Percentiles rank a stretch among this genome's conserved stretches.
Evolutionary conservation across 2,113 vertebrate genomes (phyloP).

Genomic region (Salvator merianae): DNA sequence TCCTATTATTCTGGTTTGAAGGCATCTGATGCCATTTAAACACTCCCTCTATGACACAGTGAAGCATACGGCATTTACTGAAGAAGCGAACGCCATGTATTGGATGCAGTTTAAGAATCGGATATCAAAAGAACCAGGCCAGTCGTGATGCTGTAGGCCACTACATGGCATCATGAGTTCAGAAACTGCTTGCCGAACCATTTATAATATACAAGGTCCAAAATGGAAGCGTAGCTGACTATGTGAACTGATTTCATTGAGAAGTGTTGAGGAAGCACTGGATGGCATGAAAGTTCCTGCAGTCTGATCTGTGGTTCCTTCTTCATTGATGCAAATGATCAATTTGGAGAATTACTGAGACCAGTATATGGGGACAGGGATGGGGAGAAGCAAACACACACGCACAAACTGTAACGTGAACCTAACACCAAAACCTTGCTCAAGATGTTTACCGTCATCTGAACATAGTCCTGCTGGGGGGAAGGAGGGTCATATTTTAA

Average conservation of each 20-base stretch:
- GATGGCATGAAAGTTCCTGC: neutral
- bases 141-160: too few relatives aligned
- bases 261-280: neutral
- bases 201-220: neutral
- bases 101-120: too few relatives aligned
- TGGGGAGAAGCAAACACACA: neutral
- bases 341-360: neutral
- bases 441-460: neutral
- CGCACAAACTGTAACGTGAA: neutral
- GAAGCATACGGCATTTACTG: too few relatives aligned
- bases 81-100: too few relatives aligned
- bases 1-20: neutral
- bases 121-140: neutral
- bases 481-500: too few relatives aligned
- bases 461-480: too few relatives aligned
- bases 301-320: neutral
- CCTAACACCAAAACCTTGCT: neutral
- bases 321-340: neutral
- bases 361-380: neutral
- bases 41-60: neutral
- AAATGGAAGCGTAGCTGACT: too few relatives aligned
- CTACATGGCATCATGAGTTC: neutral
- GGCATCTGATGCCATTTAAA: neutral
- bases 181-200: neutral
- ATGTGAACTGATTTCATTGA: neutral